Percentiles rank a stretch among this genome's conserved stretches.
phyloP scores from a whole-genome alignment of 2,113 vertebrate species.

The Spea bombifrons region DNA sequence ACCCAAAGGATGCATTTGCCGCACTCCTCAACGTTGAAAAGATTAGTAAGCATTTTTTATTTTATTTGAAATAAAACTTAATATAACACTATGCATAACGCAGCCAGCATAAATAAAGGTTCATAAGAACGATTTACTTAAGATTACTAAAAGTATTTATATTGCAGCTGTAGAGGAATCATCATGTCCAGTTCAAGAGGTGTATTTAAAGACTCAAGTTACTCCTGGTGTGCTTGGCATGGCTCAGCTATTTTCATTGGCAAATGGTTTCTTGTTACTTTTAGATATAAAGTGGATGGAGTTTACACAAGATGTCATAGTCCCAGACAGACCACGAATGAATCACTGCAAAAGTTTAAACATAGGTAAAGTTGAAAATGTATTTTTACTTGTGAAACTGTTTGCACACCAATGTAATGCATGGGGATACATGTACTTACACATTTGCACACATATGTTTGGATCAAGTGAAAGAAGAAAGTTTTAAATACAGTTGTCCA shows the following conservation, averaged over 20 bases:
- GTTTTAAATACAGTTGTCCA: too few species aligned
- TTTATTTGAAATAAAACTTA: conserved; percentile 6
- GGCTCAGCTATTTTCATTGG: conserved; percentile 32
- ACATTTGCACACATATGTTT: too few species aligned
- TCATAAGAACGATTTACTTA: conserved; percentile 30
- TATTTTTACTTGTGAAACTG: conserved; percentile 30
- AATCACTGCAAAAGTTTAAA: conserved; percentile 64
- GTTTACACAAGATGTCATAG: conserved; percentile 68
- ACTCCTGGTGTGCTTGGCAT: conserved; percentile 41
- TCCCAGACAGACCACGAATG: conserved; percentile 60
- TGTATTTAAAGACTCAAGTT: conserved; percentile 37
- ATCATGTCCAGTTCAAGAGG: conserved; percentile 38
- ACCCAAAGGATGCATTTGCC: too few species aligned
- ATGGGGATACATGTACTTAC: too few species aligned
- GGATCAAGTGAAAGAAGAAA: too few species aligned
- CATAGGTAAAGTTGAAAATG: conserved; percentile 61
- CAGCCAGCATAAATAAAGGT: conserved; percentile 24
- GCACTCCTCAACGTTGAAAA: too few species aligned
- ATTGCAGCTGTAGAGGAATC: conserved; percentile 25
- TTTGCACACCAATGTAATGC: background rate
- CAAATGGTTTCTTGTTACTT: conserved; percentile 43
- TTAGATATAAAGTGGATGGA: conserved; percentile 73
- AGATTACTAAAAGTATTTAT: conserved; percentile 36
- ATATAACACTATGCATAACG: conserved; percentile 20
- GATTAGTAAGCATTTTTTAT: too few species aligned